These are phyloP conservation scores for Enteromius afrohamiltoni DNA, from an alignment of 2,797 vertebrate species.

Conservation along the genomic window DNA sequence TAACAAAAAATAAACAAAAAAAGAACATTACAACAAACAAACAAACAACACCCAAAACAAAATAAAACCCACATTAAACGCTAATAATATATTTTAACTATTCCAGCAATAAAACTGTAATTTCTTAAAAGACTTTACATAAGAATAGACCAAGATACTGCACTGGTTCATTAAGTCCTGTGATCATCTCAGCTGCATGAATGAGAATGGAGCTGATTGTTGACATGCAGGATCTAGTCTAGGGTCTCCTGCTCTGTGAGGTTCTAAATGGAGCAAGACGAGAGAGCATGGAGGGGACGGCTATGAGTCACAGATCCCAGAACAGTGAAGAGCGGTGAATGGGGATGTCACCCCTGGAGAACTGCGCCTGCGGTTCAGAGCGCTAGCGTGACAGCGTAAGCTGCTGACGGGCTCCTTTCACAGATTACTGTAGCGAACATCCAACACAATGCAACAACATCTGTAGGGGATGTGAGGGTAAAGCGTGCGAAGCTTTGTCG, in stretches of 20 bases:
- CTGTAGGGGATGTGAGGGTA: constrained; percentile 45
- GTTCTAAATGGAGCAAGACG: constrained; percentile 46
- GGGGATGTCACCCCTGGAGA: constrained; percentile 50
- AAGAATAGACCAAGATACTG: not conserved
- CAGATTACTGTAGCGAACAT: constrained; percentile 45
- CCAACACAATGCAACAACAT: constrained; percentile 46
- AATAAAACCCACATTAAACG: not conserved
- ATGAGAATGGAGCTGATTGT: not conserved
- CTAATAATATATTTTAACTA: not conserved
- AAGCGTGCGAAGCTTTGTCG: constrained; percentile 16
- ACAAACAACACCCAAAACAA: not conserved
- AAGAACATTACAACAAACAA: not conserved
- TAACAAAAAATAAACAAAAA: not conserved
- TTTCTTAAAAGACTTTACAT: not conserved
- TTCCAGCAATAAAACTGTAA: not conserved
- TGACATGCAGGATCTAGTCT: not conserved
- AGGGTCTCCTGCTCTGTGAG: not conserved
- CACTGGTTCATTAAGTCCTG: not conserved
- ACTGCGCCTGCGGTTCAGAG: constrained; percentile 37
- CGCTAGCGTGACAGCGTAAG: constrained; percentile 38
- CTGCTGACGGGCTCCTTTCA: constrained; percentile 37
- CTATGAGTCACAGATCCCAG: constrained; percentile 40
- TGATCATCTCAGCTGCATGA: constrained; percentile 15
- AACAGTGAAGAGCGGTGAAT: constrained; percentile 33
- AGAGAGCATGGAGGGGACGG: not conserved